Evolutionary conservation across 1,140 invertebrate genomes (phyloP).

Genomic region (Araneus ventricosus): DNA sequence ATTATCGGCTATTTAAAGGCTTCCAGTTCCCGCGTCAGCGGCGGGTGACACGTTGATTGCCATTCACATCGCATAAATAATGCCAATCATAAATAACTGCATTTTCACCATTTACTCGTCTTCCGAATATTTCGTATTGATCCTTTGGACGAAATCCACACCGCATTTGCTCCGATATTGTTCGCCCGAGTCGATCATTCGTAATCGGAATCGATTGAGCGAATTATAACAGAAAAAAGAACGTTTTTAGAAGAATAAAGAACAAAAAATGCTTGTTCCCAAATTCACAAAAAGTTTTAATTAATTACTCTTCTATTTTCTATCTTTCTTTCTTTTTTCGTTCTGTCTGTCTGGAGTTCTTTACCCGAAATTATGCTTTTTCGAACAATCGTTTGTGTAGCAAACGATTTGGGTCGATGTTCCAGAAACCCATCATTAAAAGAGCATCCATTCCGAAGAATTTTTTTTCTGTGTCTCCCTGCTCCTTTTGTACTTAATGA

Average conservation of each 20-base stretch:
- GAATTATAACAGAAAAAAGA: not conserved
- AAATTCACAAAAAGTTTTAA: not conserved
- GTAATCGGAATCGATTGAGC: not conserved
- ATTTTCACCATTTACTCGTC: not conserved
- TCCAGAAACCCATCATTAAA: slow-evolving; percentile 57
- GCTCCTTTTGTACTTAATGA: slow-evolving; percentile 31
- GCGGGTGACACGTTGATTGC: no score
- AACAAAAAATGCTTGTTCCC: not conserved
- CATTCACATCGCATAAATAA: not conserved
- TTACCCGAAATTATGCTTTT: not conserved
- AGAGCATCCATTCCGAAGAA: slow-evolving; percentile 39
- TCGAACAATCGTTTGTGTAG: slow-evolving; percentile 2
- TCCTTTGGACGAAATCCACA: not conserved
- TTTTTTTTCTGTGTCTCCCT: not conserved
- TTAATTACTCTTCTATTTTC: not conserved
- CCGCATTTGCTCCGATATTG: not conserved
- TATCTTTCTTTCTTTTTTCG: no score
- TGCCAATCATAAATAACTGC: not conserved
- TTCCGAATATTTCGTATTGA: not conserved
- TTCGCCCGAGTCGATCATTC: not conserved
- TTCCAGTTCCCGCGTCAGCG: no score
- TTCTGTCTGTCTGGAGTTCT: not conserved
- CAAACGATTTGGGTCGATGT: slow-evolving; percentile 44
- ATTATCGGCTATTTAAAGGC: no score
- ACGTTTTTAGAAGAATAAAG: not conserved